Percentiles rank a stretch among this genome's conserved stretches.
Conservation (phyloP, 2,113 vertebrate species). For the Mustelus asterias region DNA sequence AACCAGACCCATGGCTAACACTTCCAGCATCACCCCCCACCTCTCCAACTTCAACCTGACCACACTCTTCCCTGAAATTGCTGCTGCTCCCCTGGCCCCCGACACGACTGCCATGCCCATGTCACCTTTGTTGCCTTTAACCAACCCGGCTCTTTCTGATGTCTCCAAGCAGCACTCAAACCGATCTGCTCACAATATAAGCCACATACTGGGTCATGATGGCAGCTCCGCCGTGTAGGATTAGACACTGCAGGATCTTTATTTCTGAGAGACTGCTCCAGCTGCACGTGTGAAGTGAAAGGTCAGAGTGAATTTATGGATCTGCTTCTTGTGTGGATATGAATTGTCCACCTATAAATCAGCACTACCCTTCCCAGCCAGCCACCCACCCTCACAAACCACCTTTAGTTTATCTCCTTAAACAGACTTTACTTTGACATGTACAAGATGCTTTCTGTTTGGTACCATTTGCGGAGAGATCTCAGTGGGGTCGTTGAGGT, state of each 20-base stretch:
- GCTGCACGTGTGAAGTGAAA: background rate
- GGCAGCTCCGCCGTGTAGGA: slow-evolving; percentile 87
- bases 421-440: background rate
- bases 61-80: slow-evolving; percentile 93
- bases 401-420: background rate
- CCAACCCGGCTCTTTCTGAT: slow-evolving; percentile 85
- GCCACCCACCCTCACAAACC: background rate
- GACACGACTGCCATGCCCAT: slow-evolving; percentile 86
- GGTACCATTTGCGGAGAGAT: background rate
- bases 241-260: background rate
- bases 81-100: slow-evolving; percentile 76
- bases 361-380: background rate
- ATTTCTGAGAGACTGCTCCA: background rate
- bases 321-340: background rate
- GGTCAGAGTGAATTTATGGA: background rate
- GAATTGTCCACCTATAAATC: background rate
- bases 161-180: slow-evolving; percentile 88
- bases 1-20: slow-evolving; percentile 87
- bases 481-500: background rate
- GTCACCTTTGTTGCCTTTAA: slow-evolving; percentile 89
- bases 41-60: slow-evolving; percentile 96
- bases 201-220: slow-evolving; percentile 96
- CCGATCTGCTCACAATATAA: slow-evolving; percentile 97
- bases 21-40: slow-evolving; percentile 73
- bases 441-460: background rate